Percentiles rank a stretch among this genome's conserved stretches.
These are phyloP conservation scores for Rhinoptilus africanus DNA, from an alignment of 2,113 vertebrate species.

Conservation along the genomic window DNA sequence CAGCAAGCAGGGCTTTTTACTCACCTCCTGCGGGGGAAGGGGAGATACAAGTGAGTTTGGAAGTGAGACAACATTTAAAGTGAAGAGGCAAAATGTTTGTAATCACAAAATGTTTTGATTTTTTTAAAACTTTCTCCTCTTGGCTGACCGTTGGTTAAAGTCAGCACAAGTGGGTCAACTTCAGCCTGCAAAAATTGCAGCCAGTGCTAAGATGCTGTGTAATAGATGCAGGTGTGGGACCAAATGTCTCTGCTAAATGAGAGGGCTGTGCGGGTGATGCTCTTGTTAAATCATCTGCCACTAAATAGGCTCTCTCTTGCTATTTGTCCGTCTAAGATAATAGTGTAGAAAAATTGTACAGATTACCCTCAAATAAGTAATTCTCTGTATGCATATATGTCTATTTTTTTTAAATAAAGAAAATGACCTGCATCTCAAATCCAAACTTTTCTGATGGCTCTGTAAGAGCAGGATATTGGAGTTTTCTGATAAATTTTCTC, in stretches of 20 bases:
- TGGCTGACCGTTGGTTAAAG: not conserved
- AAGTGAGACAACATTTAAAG: not conserved
- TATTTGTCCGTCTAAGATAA: not conserved
- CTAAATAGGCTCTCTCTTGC: not conserved
- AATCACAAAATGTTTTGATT: not conserved
- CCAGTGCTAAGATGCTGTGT: not conserved
- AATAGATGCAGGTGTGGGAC: not conserved
- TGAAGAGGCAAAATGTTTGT: not conserved
- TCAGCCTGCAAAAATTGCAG: not conserved
- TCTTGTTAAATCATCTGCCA: not conserved
- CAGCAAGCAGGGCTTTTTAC: not conserved
- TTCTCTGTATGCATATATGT: not conserved
- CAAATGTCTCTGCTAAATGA: constrained; percentile 11
- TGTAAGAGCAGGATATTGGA: not conserved
- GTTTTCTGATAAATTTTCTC: not conserved
- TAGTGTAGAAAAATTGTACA: not conserved
- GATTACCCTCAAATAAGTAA: not conserved
- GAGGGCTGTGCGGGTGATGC: not conserved
- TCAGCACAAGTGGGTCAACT: not conserved
- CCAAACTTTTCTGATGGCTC: not conserved
- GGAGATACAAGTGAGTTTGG: not conserved
- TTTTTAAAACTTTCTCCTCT: not conserved
- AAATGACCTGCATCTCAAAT: not conserved
- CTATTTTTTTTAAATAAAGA: not conserved
- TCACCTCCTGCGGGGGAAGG: not conserved